Evolutionary conservation across 2,797 vertebrate species (phyloP), one percentile per base, ranked within the genome.

Genomic region (Labroides dimidiatus): DNA sequence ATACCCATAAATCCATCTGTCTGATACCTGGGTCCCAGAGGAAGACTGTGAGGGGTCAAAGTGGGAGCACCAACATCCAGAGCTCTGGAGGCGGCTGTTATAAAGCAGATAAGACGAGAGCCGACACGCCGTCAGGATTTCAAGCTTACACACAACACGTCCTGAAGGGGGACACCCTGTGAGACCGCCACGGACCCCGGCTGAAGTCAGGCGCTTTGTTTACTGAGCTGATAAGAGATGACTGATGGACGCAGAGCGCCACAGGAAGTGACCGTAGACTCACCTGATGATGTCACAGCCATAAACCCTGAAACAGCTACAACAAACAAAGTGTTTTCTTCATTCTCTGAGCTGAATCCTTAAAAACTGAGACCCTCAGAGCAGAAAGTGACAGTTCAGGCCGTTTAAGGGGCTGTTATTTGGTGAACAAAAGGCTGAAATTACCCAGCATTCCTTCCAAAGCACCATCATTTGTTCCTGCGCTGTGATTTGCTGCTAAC

Each of bases 1-100:
- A 45, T 58, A 68, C 51, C 69, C 51, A 64, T 75, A 84, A 90
- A 81, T 78, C 58, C 51, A 21, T 51, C 36, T n/a, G 23, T 61
- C 68, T 80, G 78, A 68, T 77, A 66, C 45, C n/a, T 56, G 37
- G 74, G 45, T 42, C 19, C 69, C 59, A 65, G 58, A 33, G 30
- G 30, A 9, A 5, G 8, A 33, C 69, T 13, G 19, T 13, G 21
- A 59, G 48, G 27, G 80, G 77, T 84, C 77, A 77, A 10, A 6
- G 59, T 1, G 51, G 48, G 50, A 63, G 58, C 24, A 27, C 24
- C 3, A 3, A 27, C 24, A 27, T 27, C 3, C 12, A 0, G n/a
- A 56, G 48, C 14, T 21, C 41, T 19, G 50, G 17, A 19, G 77
- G 71, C 62, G 47, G 43, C 27, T 12, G 45, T 67, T 69, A 43